phyloP scores from a whole-genome alignment of 2,888 invertebrate genomes.

The Balanococcus diminutus region DNA sequence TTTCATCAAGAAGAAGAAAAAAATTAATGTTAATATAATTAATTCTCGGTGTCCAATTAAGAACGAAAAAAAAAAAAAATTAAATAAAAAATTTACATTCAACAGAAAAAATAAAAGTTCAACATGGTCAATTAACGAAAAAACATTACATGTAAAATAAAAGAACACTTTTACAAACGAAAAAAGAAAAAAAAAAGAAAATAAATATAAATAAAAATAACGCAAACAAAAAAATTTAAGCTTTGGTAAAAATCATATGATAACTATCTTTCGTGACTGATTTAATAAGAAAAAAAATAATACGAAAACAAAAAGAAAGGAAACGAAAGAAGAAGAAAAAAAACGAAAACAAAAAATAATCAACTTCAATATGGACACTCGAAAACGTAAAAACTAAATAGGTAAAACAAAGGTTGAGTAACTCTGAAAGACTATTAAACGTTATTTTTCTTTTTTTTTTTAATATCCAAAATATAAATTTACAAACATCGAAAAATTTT shows the following conservation, averaged over 20 bases:
- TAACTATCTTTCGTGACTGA: slow-evolving; percentile 47
- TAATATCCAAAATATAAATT: slow-evolving; percentile 20
- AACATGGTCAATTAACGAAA: slow-evolving; percentile 41
- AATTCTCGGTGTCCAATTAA: slow-evolving; percentile 35
- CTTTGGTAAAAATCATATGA: slow-evolving; percentile 49
- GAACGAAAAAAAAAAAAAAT: slow-evolving; percentile 39
- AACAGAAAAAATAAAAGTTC: slow-evolving; percentile 36
- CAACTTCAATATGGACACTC: slow-evolving; percentile 42
- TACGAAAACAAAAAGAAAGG: slow-evolving; percentile 22
- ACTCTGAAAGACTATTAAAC: slow-evolving; percentile 51
- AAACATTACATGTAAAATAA: slow-evolving; percentile 45
- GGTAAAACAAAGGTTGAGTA: slow-evolving; percentile 49
- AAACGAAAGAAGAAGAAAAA: slow-evolving; percentile 33
- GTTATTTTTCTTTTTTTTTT: neutral
- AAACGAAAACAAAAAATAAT: slow-evolving; percentile 29
- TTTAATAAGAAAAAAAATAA: slow-evolving; percentile 37
- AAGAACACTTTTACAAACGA: slow-evolving; percentile 45
- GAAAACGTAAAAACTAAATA: slow-evolving; percentile 41
- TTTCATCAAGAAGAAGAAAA: slow-evolving; percentile 10
- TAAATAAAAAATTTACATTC: slow-evolving; percentile 47
- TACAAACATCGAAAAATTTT: slow-evolving; percentile 22
- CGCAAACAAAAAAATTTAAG: slow-evolving; percentile 50
- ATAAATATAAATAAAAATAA: slow-evolving; percentile 42
- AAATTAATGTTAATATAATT: slow-evolving; percentile 10
- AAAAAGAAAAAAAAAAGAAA: slow-evolving; percentile 7